Base-by-base conservation (phyloP, 1,140 invertebrate genomes). In the Adelges cooleyi region DNA sequence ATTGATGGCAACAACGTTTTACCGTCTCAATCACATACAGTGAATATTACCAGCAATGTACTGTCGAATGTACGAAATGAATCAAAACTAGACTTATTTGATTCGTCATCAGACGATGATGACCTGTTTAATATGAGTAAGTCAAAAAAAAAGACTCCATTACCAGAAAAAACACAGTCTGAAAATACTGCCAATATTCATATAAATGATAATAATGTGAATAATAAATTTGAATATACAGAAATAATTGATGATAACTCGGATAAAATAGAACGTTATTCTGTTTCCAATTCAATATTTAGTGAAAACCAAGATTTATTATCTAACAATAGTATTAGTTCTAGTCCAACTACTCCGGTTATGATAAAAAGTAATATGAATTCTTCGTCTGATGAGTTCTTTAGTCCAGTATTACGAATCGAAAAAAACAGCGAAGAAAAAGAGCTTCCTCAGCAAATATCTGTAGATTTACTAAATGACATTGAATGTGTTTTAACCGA, bases 101-200 rank as follows among this genome's bases (percentile, higher is more conserved):
- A 62, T 33, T 62, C 56, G 27, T 62, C 56, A 46, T 62, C 56
- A 29, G 56, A 62, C 46, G 56, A 62, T 62, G 56, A 62, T 20
- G 56, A 62, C n/a, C 15, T 62, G 29, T 62, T 62, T 62, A 36
- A 15, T 48, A 33, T 15, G 27, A 46, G 27, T 46, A 59, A 46
- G 46, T 27, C 25, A 44, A 59, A 29, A 18, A 27, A 29, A 11
- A 40, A 5, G n/a, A n/a, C 27, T 10, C 18, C 6, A 10, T 4
- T 8, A 20, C 9, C 18, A 18, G 3, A 18, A 59, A 2, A 27
- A 44, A 10, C 0, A 59, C 13, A 56, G 27, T 18, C 53, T 44
- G 22, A 10, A 42, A n/a, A n/a, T n/a, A n/a, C n/a, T n/a, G n/a
- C n/a, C n/a, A n/a, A n/a, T n/a, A n/a, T n/a, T n/a, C n/a, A n/a